phyloP scores from a whole-genome alignment of 2,113 vertebrate genomes.

The Pithys albifrons region DNA sequence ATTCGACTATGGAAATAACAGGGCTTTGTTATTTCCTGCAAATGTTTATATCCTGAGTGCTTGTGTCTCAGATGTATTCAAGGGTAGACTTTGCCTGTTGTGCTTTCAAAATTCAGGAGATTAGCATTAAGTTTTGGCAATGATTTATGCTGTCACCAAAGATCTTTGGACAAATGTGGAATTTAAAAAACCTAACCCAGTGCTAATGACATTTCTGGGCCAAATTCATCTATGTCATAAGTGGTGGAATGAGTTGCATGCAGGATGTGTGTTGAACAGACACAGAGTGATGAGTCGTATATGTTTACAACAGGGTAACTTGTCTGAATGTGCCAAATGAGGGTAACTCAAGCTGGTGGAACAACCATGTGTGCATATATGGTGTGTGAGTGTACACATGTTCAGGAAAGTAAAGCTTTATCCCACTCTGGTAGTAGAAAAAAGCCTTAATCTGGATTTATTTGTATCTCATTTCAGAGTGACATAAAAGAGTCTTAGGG shows the following conservation, averaged over 20 bases:
- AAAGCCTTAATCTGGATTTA: conserved; percentile 27
- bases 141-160: neutral
- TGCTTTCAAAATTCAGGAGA: conserved; percentile 45
- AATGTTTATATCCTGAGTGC: neutral
- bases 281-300: neutral
- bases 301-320: neutral
- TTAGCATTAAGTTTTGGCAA: conserved; percentile 22
- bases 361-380: fast-evolving
- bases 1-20: neutral
- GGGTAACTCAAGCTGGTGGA: neutral
- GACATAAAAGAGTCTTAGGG: neutral
- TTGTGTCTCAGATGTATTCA: neutral
- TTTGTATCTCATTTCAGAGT: neutral
- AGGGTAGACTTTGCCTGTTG: neutral
- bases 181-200: neutral
- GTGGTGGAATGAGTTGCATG: neutral
- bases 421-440: neutral
- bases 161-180: neutral
- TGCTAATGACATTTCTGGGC: neutral
- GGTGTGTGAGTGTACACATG: fast-evolving
- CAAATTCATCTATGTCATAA: neutral
- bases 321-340: neutral
- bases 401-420: neutral
- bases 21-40: neutral
- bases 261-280: neutral